Evolutionary conservation across 2,113 vertebrate genomes (phyloP).

Genomic region (Onychostruthus taczanowskii): DNA sequence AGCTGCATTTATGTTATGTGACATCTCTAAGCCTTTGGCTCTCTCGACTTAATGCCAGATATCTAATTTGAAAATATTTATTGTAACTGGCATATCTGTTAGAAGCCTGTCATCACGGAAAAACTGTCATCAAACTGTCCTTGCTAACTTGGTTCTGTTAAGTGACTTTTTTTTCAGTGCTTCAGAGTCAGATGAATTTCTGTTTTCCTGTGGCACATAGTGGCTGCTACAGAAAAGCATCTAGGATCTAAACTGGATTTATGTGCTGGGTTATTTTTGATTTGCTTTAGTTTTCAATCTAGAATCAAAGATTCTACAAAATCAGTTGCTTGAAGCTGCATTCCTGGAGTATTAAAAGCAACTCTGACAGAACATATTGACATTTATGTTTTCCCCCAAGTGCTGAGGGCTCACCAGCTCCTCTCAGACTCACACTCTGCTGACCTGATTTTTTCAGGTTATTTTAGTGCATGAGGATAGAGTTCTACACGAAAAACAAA

Average conservation of each 20-base stretch:
- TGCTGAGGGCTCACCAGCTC: not conserved
- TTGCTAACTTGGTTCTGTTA: not conserved
- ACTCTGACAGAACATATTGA: not conserved
- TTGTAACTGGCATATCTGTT: conserved; percentile 45
- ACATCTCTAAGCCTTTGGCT: conserved; percentile 52
- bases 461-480: not conserved
- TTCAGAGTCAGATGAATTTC: not conserved
- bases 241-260: not conserved
- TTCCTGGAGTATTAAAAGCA: not conserved
- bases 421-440: not conserved
- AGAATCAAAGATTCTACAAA: not conserved
- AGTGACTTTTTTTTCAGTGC: not conserved
- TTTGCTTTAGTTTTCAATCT: not conserved
- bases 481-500: not conserved
- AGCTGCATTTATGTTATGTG: conserved; percentile 31
- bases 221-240: not conserved
- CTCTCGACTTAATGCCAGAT: conserved; percentile 1
- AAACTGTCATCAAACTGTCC: not conserved
- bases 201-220: not conserved
- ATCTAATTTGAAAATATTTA: conserved; percentile 45
- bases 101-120: not conserved
- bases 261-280: not conserved
- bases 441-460: not conserved
- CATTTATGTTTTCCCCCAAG: not conserved
- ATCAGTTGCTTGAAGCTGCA: not conserved